A percentile compares a stretch with the other conserved stretches of the same genome.
Conservation (phyloP, 1,140 invertebrate species). For the Micrasema longulum region DNA sequence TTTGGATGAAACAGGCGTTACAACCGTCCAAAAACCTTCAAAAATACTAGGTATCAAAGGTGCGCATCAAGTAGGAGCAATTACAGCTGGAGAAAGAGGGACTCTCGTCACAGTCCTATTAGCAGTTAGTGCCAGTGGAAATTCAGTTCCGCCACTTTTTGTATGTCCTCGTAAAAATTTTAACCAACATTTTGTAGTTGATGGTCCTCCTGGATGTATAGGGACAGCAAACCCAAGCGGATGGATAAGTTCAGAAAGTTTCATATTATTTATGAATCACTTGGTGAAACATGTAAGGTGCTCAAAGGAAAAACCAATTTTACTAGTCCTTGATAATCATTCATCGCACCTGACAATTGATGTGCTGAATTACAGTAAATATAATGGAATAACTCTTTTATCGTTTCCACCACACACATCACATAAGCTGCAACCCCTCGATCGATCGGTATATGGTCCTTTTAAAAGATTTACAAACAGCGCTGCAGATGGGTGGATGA, state of each 20-base stretch:
- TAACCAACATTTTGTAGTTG: slow-evolving; percentile 62
- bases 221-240: slow-evolving; percentile 59
- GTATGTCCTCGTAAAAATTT: slow-evolving; percentile 61
- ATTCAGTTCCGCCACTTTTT: slow-evolving; percentile 60
- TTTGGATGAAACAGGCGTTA: slow-evolving; percentile 12
- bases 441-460: too few relatives aligned
- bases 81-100: slow-evolving; percentile 64
- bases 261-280: slow-evolving; percentile 58
- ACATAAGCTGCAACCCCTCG: too few relatives aligned
- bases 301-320: slow-evolving; percentile 40
- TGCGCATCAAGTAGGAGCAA: slow-evolving; percentile 62
- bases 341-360: slow-evolving; percentile 5
- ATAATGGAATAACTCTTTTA: slow-evolving; percentile 58
- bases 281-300: slow-evolving; percentile 57
- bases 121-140: slow-evolving; percentile 60
- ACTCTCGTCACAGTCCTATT: slow-evolving; percentile 61
- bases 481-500: too few relatives aligned
- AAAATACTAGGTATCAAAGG: too few relatives aligned
- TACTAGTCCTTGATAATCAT: slow-evolving; percentile 23
- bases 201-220: slow-evolving; percentile 60
- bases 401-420: slow-evolving; percentile 57
- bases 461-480: too few relatives aligned
- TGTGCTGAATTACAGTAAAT: slow-evolving; percentile 56
- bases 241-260: slow-evolving; percentile 61
- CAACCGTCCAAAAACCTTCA: too few relatives aligned